A percentile compares a stretch with the other conserved stretches of the same genome.
These are phyloP conservation scores for Lycocorax pyrrhopterus DNA, from an alignment of 2,113 vertebrate species.

Conservation along the genomic window DNA sequence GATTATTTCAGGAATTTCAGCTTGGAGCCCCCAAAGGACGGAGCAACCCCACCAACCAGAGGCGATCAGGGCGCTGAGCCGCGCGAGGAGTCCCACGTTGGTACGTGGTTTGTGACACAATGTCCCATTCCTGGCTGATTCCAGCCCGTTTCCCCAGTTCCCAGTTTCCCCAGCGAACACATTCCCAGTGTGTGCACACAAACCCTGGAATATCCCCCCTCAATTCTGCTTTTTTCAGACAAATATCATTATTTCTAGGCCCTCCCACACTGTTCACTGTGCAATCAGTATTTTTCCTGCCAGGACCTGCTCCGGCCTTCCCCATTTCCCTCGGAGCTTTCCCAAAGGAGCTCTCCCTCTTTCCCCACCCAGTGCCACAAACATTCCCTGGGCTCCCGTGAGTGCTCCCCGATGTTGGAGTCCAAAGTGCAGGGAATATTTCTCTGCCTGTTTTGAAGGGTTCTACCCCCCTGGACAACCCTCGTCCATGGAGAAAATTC, in stretches of 20 bases:
- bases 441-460: no score
- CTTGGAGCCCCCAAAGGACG: neutral
- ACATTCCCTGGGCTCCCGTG: fast-evolving
- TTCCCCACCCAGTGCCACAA: neutral
- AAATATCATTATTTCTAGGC: neutral
- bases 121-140: neutral
- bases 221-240: no score
- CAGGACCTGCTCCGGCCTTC: neutral
- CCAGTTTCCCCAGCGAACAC: neutral
- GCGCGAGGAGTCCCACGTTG: no score
- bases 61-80: neutral
- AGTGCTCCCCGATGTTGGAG: no score
- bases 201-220: fast-evolving
- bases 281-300: neutral
- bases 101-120: fast-evolving
- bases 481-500: no score
- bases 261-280: fast-evolving
- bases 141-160: neutral
- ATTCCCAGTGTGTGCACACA: no score
- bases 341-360: neutral
- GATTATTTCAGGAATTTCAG: neutral
- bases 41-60: neutral
- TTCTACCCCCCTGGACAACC: no score
- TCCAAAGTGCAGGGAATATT: no score
- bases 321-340: neutral